These are phyloP conservation scores for Arge pagana DNA, from an alignment of 2,888 invertebrate genomes.

Conservation along the genomic window DNA sequence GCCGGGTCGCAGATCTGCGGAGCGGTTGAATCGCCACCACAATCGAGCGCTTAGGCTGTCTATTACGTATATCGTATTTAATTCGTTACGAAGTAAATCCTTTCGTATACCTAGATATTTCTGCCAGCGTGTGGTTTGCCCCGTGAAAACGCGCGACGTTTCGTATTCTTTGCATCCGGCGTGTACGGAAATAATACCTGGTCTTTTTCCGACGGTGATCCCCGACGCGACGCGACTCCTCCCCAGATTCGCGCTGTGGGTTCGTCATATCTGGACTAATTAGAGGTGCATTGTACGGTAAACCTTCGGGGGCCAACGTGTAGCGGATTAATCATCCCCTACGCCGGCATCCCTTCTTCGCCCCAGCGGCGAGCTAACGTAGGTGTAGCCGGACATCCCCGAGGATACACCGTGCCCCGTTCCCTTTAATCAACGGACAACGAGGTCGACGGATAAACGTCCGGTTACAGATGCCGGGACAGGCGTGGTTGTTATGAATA, in stretches of 20 bases:
- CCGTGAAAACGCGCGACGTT: neutral
- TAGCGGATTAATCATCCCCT: slow-evolving; percentile 50
- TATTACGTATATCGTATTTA: too few species aligned
- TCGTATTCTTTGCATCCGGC: too few species aligned
- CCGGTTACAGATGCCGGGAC: too few species aligned
- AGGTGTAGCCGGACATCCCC: slow-evolving; percentile 25
- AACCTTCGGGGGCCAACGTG: slow-evolving; percentile 39
- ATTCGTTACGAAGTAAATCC: too few species aligned
- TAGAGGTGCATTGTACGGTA: slow-evolving; percentile 46
- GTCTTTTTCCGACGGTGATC: neutral
- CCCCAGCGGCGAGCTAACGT: slow-evolving; percentile 26
- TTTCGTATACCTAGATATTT: too few species aligned
- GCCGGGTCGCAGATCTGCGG: too few species aligned
- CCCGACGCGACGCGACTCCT: slow-evolving; percentile 23
- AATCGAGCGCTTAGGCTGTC: too few species aligned
- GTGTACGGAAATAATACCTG: too few species aligned
- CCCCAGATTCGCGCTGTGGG: too few species aligned
- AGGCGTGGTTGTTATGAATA: too few species aligned
- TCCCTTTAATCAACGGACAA: slow-evolving; percentile 7
- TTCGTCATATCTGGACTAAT: slow-evolving; percentile 51
- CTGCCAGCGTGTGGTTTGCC: neutral
- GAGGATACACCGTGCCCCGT: slow-evolving; percentile 1
- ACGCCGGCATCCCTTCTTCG: slow-evolving; percentile 34
- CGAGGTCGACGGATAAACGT: too few species aligned
- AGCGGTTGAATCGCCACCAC: too few species aligned